Evolutionary conservation across 2,113 vertebrate genomes (phyloP), one percentile per base, ranked within the genome.

Genomic region (Polypterus senegalus): DNA sequence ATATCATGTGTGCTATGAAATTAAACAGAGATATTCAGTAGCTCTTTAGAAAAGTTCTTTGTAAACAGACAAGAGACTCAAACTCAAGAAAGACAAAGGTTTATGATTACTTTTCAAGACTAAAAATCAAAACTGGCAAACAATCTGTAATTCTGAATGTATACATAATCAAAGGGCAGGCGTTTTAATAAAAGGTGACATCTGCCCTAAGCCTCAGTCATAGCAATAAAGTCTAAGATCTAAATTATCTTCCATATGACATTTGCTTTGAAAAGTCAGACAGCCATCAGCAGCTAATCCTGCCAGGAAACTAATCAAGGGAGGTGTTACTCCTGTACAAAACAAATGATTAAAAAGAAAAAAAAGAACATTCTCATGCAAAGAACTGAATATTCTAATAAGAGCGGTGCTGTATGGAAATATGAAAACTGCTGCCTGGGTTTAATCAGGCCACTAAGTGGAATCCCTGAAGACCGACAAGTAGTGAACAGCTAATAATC

Each of bases 401-500:
- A 82, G 83, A 80, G 75, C 81, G 74, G 67, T 76, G 65, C 70
- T 79, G 81, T 83, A 79, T 83, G 83, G 77, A 81, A 83, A 90
- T 88, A 78, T 74, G 81, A 86, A 81, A 74, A 78, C 81, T 83
- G 77, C 76, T 72, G 74, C 70, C 76, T 76, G 71, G 66, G 78
- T 81, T 82, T 89, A 92, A 92, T 94, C 92, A 94, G 83, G 74
- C 67, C 78, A 83, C 76, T 74, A 76, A 87, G 69, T 83, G 77
- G 81, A 90, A 84, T 89, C 88, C 85, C 88, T 67, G 72, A 86
- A 90, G 89, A 87, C 83, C 74, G 79, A 81, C 72, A 82, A 89
- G 82, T 84, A 85, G 69, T 83, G 83, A 82, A 81, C 79, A 83
- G 84, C 83, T 93, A 89, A 93, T 92, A 89, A 93, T 91, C 89